These are phyloP conservation scores for Phylloscopus trochiloides DNA, from an alignment of 2,113 vertebrate species.

Conservation along the genomic window DNA sequence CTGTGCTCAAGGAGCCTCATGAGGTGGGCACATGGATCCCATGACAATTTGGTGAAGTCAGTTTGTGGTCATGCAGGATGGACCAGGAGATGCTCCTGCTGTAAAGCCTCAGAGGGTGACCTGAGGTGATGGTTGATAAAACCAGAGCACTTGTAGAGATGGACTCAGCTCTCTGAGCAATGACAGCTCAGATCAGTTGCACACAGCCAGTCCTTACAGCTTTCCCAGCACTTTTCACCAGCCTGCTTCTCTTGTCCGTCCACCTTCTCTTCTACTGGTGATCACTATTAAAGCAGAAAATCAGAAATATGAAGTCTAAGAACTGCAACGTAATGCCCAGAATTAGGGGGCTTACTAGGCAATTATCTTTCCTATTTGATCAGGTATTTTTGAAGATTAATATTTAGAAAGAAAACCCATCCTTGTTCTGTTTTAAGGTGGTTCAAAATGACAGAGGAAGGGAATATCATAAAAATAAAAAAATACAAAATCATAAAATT, in stretches of 20 bases:
- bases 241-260: background rate
- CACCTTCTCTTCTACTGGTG: background rate
- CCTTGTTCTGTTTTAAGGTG: background rate
- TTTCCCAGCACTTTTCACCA: background rate
- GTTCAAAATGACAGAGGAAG: background rate
- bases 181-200: background rate
- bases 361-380: background rate
- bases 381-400: background rate
- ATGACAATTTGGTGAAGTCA: background rate
- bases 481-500: background rate
- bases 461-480: background rate
- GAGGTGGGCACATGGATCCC: background rate
- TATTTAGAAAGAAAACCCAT: slow-evolving; percentile 17
- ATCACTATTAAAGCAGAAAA: background rate
- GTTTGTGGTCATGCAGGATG: accelerated
- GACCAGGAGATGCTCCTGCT: background rate
- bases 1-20: background rate
- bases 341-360: background rate
- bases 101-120: background rate
- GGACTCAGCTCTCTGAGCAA: background rate
- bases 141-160: background rate
- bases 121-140: background rate
- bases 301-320: background rate
- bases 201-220: background rate
- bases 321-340: background rate